phyloP scores from a whole-genome alignment of 2,888 invertebrate genomes.

The Rhogogaster chlorosoma region DNA sequence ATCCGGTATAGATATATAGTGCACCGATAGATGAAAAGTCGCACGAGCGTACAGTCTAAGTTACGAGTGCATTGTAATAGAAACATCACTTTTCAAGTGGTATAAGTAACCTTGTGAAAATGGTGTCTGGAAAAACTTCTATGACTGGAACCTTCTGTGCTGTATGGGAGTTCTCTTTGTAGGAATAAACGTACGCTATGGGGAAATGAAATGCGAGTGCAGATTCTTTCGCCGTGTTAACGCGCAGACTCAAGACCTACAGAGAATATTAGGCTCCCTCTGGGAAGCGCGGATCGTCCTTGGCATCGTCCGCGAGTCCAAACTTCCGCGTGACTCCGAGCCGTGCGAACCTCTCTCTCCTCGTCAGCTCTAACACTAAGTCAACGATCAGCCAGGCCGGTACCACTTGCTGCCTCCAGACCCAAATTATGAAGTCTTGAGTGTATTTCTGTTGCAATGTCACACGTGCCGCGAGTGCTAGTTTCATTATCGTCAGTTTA shows the following conservation, averaged over 20 bases:
- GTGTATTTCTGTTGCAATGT: slow-evolving; percentile 45
- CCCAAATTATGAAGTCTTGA: slow-evolving; percentile 61
- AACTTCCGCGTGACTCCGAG: slow-evolving; percentile 66
- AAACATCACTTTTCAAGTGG: no score
- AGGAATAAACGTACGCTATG: not conserved
- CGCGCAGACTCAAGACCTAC: slow-evolving; percentile 29
- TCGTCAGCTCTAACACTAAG: slow-evolving; percentile 27
- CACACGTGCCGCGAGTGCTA: not conserved
- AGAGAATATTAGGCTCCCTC: slow-evolving; percentile 32
- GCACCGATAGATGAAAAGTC: no score
- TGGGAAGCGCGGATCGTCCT: slow-evolving; percentile 26
- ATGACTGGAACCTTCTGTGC: not conserved
- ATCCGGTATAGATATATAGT: no score
- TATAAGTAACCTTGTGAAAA: no score
- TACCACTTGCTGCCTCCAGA: slow-evolving; percentile 46
- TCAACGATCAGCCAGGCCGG: slow-evolving; percentile 5
- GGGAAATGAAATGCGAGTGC: not conserved
- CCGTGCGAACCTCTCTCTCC: slow-evolving; percentile 62
- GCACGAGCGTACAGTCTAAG: no score
- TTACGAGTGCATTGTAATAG: no score
- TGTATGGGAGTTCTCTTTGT: not conserved
- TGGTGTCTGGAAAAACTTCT: no score
- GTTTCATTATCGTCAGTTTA: slow-evolving; percentile 1
- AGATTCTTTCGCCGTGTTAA: not conserved
- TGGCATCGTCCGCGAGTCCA: slow-evolving; percentile 53